Evolutionary conservation across 2,797 vertebrate genomes (phyloP).

Genomic region (Morus bassanus): DNA sequence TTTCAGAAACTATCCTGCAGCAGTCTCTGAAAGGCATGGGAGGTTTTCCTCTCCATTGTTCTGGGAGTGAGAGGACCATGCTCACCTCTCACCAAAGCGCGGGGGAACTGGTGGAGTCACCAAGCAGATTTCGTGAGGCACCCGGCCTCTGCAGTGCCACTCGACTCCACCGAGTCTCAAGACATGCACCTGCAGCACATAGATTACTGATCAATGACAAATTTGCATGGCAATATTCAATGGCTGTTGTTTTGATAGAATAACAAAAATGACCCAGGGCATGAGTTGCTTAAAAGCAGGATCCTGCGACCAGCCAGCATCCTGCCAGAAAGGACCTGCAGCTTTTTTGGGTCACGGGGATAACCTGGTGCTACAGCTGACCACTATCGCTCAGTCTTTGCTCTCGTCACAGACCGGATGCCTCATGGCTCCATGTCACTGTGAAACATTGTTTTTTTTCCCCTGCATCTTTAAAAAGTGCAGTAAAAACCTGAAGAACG

Average conservation of each 20-base stretch:
- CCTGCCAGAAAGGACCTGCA: background rate
- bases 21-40: background rate
- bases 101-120: background rate
- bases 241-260: background rate
- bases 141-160: background rate
- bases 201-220: background rate
- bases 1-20: background rate
- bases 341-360: background rate
- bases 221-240: background rate
- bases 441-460: background rate
- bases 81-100: background rate
- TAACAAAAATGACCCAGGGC: background rate
- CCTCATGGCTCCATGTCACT: background rate
- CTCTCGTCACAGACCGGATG: background rate
- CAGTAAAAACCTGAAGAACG: background rate
- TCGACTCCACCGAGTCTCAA: background rate
- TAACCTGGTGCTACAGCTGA: background rate
- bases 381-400: background rate
- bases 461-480: background rate
- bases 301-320: background rate
- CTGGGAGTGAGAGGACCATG: background rate
- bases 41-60: background rate
- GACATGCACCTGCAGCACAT: background rate
- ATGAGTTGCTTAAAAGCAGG: background rate
- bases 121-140: background rate